Base-by-base conservation (phyloP, 2,888 invertebrate genomes). In the Drosophila helvetica region DNA sequence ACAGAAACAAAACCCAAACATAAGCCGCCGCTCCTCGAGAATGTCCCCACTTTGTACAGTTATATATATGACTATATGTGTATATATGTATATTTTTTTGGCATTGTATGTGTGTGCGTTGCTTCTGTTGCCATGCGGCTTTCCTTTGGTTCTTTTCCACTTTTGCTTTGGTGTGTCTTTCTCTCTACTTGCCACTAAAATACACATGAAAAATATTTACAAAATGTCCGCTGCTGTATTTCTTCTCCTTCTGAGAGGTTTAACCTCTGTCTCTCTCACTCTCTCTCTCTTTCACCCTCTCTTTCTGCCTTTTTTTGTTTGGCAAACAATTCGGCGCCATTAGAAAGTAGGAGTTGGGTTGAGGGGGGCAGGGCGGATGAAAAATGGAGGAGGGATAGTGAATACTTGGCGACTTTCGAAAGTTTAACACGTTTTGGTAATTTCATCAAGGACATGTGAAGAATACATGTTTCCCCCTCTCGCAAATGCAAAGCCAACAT, bases 371-470 rank as follows among this genome's bases (percentile, higher is more conserved):
- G 4, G 5, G 4, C 22, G n/a, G n/a, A 33, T 56, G 51, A 19
- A 48, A 9, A 45, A 48, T n/a, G 47, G 15, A 47, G 42, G 12
- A 38, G 54, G 52, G 4, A 33, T 30, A 42, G 33, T 48, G 57
- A 75, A 64, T 68, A 63, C 62, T 62, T 50, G 68, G 76, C 76
- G 63, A 76, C 69, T 81, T 81, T 79, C 68, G 27, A 81, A 76
- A 76, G 67, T 74, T 79, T 77, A 79, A 79, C 83, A 79, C 83
- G 80, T 82, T 82, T 82, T 79, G 70, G 80, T 82, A 79, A 77
- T 79, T 82, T 77, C 67, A 77, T 77, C 80, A 82, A 79, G 77
- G 79, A 79, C 80, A 79, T 78, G 66, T 55, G 80, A 59, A 70
- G 61, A 64, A 74, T 69, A 77, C 43, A 50, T 43, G 38, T 51